phyloP scores from a whole-genome alignment of 2,888 invertebrate species.

The Antheraea yamamai region DNA sequence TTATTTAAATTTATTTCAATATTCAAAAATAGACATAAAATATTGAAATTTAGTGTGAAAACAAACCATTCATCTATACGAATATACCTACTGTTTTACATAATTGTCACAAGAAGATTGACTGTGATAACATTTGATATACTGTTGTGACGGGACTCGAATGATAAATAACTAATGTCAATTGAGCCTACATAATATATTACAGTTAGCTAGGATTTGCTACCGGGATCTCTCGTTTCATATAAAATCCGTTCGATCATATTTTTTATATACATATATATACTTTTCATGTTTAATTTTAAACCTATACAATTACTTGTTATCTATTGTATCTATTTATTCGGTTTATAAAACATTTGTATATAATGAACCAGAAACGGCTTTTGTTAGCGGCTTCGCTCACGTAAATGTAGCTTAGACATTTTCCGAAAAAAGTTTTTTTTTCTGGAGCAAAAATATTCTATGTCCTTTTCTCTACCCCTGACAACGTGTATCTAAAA shows the following conservation, averaged over 20 bases:
- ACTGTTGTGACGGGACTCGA: slow-evolving; percentile 38
- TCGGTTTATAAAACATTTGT: not conserved
- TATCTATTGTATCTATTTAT: too few species aligned
- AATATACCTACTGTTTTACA: slow-evolving; percentile 38
- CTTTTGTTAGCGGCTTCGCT: too few species aligned
- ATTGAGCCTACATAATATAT: slow-evolving; percentile 11
- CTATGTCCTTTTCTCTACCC: too few species aligned
- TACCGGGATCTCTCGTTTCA: not conserved
- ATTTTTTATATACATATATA: not conserved
- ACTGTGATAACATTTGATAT: slow-evolving; percentile 45
- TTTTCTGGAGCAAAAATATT: too few species aligned
- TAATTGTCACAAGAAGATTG: slow-evolving; percentile 44
- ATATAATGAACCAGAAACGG: not conserved
- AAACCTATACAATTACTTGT: not conserved
- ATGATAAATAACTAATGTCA: slow-evolving; percentile 43
- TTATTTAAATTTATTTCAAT: not conserved
- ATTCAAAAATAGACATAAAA: not conserved
- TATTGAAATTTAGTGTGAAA: slow-evolving; percentile 1
- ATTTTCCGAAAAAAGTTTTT: too few species aligned
- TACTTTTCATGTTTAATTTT: not conserved
- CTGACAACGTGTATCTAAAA: too few species aligned
- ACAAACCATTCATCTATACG: slow-evolving; percentile 7
- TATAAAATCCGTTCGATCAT: not conserved
- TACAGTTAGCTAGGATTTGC: not conserved
- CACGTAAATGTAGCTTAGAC: too few species aligned